These are phyloP conservation scores for Potorous gilbertii DNA, from an alignment of 2,797 vertebrate genomes.

Conservation along the genomic window DNA sequence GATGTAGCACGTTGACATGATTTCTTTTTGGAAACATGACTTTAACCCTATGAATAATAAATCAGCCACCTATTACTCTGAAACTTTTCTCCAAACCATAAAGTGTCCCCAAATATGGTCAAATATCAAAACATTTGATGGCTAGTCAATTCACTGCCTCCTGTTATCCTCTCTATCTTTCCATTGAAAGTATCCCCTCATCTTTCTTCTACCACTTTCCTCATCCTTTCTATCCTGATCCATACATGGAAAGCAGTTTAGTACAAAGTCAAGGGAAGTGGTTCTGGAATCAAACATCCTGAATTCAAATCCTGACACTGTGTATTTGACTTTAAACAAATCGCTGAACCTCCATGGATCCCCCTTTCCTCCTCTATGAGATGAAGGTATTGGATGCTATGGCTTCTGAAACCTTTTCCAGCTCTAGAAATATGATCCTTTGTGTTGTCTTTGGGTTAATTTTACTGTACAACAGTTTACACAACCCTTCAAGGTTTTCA, in stretches of 20 bases:
- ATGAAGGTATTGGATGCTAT: neutral
- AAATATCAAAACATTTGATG: neutral
- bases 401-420: neutral
- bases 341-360: neutral
- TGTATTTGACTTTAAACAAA: conserved; percentile 23
- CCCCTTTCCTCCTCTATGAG: neutral
- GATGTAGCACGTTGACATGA: neutral
- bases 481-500: neutral
- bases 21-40: neutral
- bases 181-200: neutral
- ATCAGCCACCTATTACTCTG: neutral
- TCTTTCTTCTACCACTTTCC: neutral
- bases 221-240: neutral
- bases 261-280: neutral
- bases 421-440: neutral
- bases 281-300: neutral
- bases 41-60: neutral
- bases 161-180: neutral
- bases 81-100: neutral
- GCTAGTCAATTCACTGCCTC: neutral
- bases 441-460: neutral
- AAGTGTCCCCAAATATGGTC: neutral
- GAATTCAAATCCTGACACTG: neutral
- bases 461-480: neutral
- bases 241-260: neutral